These are phyloP conservation scores for Panonychus citri DNA, from an alignment of 1,140 invertebrate species.

Conservation along the genomic window DNA sequence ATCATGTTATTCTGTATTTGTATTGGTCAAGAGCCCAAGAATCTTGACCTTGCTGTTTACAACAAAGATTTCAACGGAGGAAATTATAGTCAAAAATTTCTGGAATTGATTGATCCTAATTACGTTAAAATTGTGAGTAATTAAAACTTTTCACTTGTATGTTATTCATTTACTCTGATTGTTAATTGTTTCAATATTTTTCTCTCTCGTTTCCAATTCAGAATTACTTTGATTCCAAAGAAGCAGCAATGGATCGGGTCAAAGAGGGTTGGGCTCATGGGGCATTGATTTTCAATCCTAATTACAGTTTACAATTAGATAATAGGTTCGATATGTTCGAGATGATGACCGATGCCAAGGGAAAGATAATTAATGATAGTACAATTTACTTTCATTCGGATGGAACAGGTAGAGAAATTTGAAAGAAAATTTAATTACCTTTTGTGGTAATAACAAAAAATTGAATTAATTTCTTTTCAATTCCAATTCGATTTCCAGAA, in stretches of 20 bases:
- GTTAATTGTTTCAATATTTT: background rate
- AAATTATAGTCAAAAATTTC: slow-evolving; percentile 5
- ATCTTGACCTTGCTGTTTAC: slow-evolving; percentile 55
- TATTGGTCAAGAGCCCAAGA: slow-evolving; percentile 64
- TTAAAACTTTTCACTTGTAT: background rate
- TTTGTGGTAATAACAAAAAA: too few species aligned
- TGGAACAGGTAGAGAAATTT: background rate
- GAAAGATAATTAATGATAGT: background rate
- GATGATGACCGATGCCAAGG: background rate
- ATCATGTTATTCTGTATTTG: slow-evolving; percentile 77
- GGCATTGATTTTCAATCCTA: slow-evolving; percentile 5
- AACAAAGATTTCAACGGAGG: background rate
- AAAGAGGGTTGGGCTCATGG: slow-evolving; percentile 4
- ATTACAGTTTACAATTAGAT: slow-evolving; percentile 5
- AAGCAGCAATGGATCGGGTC: slow-evolving; percentile 6
- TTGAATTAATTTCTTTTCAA: background rate
- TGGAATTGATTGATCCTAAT: background rate
- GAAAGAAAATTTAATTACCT: too few species aligned
- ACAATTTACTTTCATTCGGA: background rate
- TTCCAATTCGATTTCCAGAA: background rate
- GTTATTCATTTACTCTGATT: background rate
- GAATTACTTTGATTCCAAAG: slow-evolving; percentile 8
- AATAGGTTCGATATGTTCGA: background rate
- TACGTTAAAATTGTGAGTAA: background rate
- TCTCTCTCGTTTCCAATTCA: background rate